phyloP scores from a whole-genome alignment of 2,888 invertebrate genomes.

The Ecliptopera silaceata region DNA sequence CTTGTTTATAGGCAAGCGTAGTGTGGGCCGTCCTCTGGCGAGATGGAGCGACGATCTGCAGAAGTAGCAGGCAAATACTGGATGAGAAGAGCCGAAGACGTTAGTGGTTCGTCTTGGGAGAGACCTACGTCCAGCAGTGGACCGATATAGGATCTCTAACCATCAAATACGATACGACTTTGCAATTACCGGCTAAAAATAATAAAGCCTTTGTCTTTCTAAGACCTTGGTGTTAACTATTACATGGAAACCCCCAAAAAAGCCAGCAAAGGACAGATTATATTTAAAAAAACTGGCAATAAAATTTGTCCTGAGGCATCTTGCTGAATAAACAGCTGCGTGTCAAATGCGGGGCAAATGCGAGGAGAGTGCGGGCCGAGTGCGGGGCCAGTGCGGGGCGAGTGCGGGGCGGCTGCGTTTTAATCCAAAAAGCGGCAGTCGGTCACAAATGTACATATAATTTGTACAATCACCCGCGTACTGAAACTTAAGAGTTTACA shows the following conservation, averaged over 20 bases:
- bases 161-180: too few relatives aligned
- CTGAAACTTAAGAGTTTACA: slow-evolving; percentile 57
- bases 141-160: too few relatives aligned
- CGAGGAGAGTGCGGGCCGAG: slow-evolving; percentile 34
- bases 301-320: slow-evolving; percentile 32
- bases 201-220: too few relatives aligned
- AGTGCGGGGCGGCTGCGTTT: slow-evolving; percentile 49
- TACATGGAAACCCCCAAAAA: slow-evolving; percentile 32
- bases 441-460: slow-evolving; percentile 81
- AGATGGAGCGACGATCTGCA: too few relatives aligned
- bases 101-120: too few relatives aligned
- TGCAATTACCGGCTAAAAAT: too few relatives aligned
- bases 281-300: slow-evolving; percentile 28
- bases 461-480: slow-evolving; percentile 76
- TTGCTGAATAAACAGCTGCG: slow-evolving; percentile 39
- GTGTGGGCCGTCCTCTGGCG: too few relatives aligned
- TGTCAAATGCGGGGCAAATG: slow-evolving; percentile 24
- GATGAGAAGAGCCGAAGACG: too few relatives aligned
- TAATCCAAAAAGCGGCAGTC: slow-evolving; percentile 63
- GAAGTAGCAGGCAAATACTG: too few relatives aligned
- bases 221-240: slow-evolving; percentile 6
- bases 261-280: slow-evolving; percentile 37
- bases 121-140: too few relatives aligned
- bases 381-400: slow-evolving; percentile 39
- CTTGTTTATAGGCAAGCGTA: too few relatives aligned